Evolutionary conservation across 64 coral and sea anemone genomes (phyloP), one percentile per base, ranked within the genome.

Genomic region (Acropora tenuis): DNA sequence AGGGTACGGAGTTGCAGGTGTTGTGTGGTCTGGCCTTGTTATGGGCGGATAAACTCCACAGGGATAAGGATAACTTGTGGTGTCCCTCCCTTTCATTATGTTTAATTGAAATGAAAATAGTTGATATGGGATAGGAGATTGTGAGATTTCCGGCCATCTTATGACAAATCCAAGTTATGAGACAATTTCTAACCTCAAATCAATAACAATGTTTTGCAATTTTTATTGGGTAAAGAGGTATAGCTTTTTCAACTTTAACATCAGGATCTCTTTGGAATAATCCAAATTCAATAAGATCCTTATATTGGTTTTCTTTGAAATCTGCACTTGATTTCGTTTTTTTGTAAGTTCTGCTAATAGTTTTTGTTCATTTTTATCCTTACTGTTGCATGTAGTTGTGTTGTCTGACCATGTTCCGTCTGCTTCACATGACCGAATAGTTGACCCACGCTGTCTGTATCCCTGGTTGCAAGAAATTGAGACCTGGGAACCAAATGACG

Each of bases 381-480:
- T 96, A 96, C 94, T 79, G 13, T 73, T 68, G 66, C 94, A 96
- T 30, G 43, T 50, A 44, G 94, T 83, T 8, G 77, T 47, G 8
- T 75, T 69, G 79, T 90, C 94, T 18, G 94, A 96, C 94, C 94
- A 96, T 5, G 78, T 73, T 50, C 90, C 87, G 47, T 93, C 84
- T 40, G 46, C 44, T 49, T 86, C 44, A 86, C 94, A 96, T 9
- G 74, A 72, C 55, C 94, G 79, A 10, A 50, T 61, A 74, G 40
- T 40, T 58, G 94, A 74, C 41, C 94, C 94, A 80, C n/a, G 61
- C 63, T 92, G 75, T 20, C 16, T 49, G 78, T 90, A 89, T 73
- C 94, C 86, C 16, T 61, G 19, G 1, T 85, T 63, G 45, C 90
- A 96, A 18, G 79, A 65, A 13, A 93, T 45, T 13, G 59, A 76